Evolutionary conservation across 23 tunicate species (phyloP).

Genomic region (Pegea sp.): DNA sequence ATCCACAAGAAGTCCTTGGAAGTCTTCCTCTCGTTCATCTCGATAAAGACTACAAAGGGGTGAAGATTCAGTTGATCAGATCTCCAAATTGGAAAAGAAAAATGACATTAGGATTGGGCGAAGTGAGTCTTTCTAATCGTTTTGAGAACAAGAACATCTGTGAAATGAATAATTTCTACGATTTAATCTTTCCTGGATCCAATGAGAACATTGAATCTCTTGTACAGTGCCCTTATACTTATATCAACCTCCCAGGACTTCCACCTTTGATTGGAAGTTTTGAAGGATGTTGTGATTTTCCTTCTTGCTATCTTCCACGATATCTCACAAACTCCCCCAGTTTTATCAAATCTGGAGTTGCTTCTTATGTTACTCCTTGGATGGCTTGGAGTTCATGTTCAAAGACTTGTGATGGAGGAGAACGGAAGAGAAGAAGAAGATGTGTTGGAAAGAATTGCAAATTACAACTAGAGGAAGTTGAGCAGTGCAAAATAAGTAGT

Average conservation of each 20-base stretch:
- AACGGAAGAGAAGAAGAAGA: conserved; percentile 4
- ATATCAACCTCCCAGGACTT: conserved; percentile 14
- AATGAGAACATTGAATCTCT: too few species aligned
- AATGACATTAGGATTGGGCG: background rate
- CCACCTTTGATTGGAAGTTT: conserved; percentile 57
- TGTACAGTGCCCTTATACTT: conserved; percentile 26
- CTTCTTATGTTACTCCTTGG: conserved; percentile 14
- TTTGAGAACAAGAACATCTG: background rate
- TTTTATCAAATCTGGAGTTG: conserved; percentile 11
- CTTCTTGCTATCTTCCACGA: conserved; percentile 39
- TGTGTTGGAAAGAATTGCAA: conserved; percentile 2
- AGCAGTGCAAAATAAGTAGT: too few species aligned
- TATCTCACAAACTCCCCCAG: background rate
- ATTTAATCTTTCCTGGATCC: too few species aligned
- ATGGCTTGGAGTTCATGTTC: conserved; percentile 3
- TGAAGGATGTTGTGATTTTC: conserved; percentile 62
- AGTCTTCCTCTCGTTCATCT: background rate
- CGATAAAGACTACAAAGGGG: background rate
- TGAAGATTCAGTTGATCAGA: background rate
- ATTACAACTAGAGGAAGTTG: background rate
- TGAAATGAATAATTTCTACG: background rate
- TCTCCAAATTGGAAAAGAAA: too few species aligned
- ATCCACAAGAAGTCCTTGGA: background rate
- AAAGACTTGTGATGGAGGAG: conserved; percentile 9
- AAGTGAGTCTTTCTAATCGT: background rate